phyloP scores from a whole-genome alignment of 2,888 invertebrate genomes.

The Microctonus hyperodae region DNA sequence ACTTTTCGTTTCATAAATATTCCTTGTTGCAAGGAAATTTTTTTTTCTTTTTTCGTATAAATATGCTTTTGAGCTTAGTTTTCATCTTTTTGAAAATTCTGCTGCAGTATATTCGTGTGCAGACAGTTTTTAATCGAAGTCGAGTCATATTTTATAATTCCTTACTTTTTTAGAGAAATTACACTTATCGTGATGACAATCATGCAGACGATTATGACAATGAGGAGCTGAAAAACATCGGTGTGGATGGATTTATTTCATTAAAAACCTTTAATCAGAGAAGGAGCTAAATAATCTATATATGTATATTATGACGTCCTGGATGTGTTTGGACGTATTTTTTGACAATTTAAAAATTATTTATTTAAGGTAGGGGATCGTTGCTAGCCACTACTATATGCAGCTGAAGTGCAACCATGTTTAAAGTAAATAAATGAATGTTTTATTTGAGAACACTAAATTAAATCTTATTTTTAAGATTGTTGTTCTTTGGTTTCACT shows the following conservation, averaged over 20 bases:
- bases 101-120: constrained; percentile 31
- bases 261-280: constrained; percentile 56
- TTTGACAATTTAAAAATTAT: too few species aligned
- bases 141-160: constrained; percentile 35
- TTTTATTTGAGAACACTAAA: too few species aligned
- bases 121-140: neutral
- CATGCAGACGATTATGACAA: constrained; percentile 47
- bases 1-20: neutral
- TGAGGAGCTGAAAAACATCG: constrained; percentile 58
- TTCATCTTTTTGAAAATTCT: constrained; percentile 43
- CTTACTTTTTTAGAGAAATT: constrained; percentile 50
- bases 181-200: constrained; percentile 43
- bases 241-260: constrained; percentile 60
- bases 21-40: constrained; percentile 7
- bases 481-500: too few species aligned
- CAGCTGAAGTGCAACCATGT: too few species aligned
- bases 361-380: too few species aligned
- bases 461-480: too few species aligned
- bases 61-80: constrained; percentile 24
- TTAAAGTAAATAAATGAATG: too few species aligned
- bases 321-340: too few species aligned
- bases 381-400: too few species aligned
- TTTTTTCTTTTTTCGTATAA: constrained; percentile 18
- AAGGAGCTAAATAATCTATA: constrained; percentile 36
- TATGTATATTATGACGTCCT: too few species aligned